Conservation (phyloP, 2,888 invertebrate species). For the Rhagophthalmus giganteus region DNA sequence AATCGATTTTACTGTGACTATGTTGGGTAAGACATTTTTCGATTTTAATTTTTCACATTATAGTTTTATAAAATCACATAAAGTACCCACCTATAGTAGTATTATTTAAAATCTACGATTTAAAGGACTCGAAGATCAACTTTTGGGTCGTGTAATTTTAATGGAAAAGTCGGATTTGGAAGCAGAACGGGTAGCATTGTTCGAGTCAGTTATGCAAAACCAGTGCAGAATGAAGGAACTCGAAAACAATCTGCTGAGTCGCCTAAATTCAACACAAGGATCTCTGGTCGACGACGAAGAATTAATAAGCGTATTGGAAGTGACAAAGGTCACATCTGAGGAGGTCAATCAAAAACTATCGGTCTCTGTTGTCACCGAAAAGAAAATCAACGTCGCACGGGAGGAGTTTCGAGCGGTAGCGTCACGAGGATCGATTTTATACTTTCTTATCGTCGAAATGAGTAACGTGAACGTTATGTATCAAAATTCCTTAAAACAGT, state of each 20-base stretch:
- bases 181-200: constrained; percentile 87
- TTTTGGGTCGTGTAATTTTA: constrained; percentile 88
- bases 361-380: constrained; percentile 91
- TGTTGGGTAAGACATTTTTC: constrained; percentile 72
- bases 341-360: constrained; percentile 93
- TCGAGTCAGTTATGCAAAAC: constrained; percentile 96
- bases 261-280: constrained; percentile 91
- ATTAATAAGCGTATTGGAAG: constrained; percentile 83
- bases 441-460: constrained; percentile 97
- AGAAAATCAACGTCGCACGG: constrained; percentile 89
- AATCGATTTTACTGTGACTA: constrained; percentile 97
- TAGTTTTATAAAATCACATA: no score
- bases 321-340: constrained; percentile 82
- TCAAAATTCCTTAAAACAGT: constrained; percentile 93
- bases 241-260: constrained; percentile 86
- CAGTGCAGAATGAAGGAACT: constrained; percentile 94
- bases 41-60: no score
- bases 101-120: no score
- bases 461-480: constrained; percentile 96
- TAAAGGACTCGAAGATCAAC: constrained; percentile 87
- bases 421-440: constrained; percentile 89
- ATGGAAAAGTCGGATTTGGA: constrained; percentile 97
- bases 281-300: constrained; percentile 96
- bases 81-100: no score
- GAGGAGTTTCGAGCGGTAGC: constrained; percentile 97